Evolutionary conservation across 2,888 invertebrate species (phyloP).

Genomic region (Cephus nigrinus): DNA sequence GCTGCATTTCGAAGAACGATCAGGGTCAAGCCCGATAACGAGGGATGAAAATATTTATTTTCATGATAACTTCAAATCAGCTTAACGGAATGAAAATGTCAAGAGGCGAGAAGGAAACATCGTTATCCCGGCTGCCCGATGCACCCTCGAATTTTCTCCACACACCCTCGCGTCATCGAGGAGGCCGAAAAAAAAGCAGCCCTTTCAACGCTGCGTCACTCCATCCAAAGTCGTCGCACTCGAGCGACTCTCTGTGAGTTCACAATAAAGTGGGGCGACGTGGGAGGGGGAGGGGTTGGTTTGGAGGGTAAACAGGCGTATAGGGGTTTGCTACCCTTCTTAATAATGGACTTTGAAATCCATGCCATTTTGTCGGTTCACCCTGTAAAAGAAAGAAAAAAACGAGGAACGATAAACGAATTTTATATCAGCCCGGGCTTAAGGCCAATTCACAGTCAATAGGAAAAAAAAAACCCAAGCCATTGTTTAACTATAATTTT

Average conservation of each 20-base stretch:
- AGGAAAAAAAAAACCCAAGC: neutral
- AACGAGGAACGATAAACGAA: neutral
- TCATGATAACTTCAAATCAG: neutral
- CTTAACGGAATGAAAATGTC: neutral
- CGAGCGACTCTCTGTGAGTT: neutral
- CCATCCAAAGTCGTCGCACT: slow-evolving; percentile 1
- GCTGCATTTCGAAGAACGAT: neutral
- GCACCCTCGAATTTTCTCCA: neutral
- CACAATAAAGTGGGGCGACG: neutral
- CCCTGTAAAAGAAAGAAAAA: slow-evolving; percentile 13
- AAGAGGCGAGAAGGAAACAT: neutral
- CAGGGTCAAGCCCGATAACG: neutral
- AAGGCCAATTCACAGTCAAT: neutral
- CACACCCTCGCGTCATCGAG: neutral
- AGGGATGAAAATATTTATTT: neutral
- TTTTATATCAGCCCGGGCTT: neutral
- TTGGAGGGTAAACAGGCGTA: neutral
- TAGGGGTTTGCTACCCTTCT: slow-evolving; percentile 29
- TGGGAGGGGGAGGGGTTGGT: neutral
- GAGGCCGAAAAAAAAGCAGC: slow-evolving; percentile 14
- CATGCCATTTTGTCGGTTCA: slow-evolving; percentile 53
- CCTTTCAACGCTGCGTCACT: slow-evolving; percentile 14
- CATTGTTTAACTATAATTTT: neutral
- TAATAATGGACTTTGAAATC: slow-evolving; percentile 54
- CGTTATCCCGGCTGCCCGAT: neutral